Percentiles rank a stretch among this genome's conserved stretches.
Conservation (phyloP, 2,888 invertebrate genomes). For the Mimachlamys varia region DNA sequence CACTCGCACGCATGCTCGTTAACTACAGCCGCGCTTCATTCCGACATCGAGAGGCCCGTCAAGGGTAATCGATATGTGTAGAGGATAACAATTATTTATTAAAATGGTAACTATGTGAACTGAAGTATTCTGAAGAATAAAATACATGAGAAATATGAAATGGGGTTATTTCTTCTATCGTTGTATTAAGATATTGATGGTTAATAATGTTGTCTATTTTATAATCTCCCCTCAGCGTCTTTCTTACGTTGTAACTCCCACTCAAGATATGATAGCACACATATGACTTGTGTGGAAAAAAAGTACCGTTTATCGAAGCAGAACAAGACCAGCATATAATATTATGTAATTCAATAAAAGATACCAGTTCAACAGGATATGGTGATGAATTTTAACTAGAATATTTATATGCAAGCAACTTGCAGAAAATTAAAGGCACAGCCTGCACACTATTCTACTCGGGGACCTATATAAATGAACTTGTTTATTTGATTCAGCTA, state of each 20-base stretch:
- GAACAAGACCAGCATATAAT: no score
- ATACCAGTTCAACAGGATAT: no score
- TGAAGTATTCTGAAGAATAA: not conserved
- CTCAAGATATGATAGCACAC: not conserved
- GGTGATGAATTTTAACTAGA: no score
- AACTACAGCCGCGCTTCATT: not conserved
- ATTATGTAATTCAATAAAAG: no score
- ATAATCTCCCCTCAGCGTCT: not conserved
- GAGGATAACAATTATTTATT: not conserved
- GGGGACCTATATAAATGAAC: no score
- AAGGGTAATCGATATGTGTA: not conserved
- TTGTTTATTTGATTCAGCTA: no score
- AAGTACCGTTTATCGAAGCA: not conserved
- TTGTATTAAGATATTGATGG: not conserved
- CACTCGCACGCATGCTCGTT: constrained; percentile 8
- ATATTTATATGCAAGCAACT: no score
- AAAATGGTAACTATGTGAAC: not conserved
- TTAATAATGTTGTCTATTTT: not conserved
- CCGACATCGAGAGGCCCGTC: not conserved
- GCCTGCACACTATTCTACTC: no score
- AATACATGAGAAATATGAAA: not conserved
- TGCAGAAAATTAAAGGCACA: no score
- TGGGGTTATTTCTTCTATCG: not conserved
- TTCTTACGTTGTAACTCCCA: not conserved
- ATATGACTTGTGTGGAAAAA: not conserved